These are phyloP conservation scores for Octomys mimax DNA, from an alignment of 2,797 vertebrate genomes.

Conservation along the genomic window DNA sequence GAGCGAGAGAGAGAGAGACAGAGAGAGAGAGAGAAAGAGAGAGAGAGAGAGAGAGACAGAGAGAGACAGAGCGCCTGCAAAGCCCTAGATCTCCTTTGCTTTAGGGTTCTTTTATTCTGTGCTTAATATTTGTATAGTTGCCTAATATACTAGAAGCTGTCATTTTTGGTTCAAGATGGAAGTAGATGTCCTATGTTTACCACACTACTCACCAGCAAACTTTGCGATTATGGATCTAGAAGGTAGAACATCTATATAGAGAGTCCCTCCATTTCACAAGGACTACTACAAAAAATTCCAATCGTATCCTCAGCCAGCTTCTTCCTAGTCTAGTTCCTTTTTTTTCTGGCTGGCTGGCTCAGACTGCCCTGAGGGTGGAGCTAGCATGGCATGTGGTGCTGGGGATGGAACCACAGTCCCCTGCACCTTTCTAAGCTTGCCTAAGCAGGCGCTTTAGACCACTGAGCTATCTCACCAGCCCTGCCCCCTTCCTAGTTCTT, in stretches of 20 bases:
- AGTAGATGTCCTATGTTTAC: constrained; percentile 4
- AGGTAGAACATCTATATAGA: neutral
- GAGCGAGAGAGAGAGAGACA: too few species aligned
- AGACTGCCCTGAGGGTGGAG: too few species aligned
- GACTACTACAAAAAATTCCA: neutral
- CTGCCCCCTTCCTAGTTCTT: constrained; percentile 4
- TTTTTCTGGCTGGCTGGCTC: too few species aligned
- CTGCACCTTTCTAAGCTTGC: too few species aligned
- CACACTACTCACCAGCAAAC: neutral
- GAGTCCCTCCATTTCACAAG: constrained; percentile 13
- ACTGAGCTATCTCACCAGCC: neutral
- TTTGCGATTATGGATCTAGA: neutral
- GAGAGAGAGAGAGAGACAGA: too few species aligned
- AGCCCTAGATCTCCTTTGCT: constrained; percentile 28
- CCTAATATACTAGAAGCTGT: neutral
- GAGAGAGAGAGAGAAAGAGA: too few species aligned
- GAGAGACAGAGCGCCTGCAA: neutral
- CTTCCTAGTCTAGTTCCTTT: neutral
- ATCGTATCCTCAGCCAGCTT: neutral
- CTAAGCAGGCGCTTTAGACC: too few species aligned
- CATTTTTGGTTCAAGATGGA: constrained; percentile 24
- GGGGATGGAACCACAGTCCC: too few species aligned
- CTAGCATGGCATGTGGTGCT: too few species aligned
- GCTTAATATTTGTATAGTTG: neutral
- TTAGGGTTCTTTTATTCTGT: constrained; percentile 27